Evolutionary conservation across 2,113 vertebrate species (phyloP).

Genomic region (Clinocottus analis): DNA sequence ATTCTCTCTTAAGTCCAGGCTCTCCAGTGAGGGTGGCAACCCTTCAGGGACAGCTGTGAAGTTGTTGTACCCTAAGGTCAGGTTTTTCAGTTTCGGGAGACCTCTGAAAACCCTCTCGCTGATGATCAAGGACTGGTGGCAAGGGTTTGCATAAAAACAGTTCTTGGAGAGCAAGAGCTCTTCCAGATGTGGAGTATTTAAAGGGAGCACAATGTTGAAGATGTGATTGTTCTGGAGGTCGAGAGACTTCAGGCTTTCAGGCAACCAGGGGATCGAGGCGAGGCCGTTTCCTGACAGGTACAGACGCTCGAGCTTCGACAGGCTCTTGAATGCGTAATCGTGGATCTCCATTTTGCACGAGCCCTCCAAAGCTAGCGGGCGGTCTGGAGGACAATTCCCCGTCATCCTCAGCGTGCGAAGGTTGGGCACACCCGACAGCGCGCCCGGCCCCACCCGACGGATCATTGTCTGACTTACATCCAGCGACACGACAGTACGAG

Average conservation of each 20-base stretch:
- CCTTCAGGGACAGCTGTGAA: slow-evolving; percentile 80
- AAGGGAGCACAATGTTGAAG: slow-evolving; percentile 59
- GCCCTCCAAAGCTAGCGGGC: slow-evolving; percentile 36
- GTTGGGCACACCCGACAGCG: slow-evolving; percentile 77
- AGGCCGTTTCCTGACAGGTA: slow-evolving; percentile 83
- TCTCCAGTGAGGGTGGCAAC: slow-evolving; percentile 80
- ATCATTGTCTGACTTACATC: slow-evolving; percentile 78
- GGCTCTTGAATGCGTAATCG: slow-evolving; percentile 65
- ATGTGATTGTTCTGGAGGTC: slow-evolving; percentile 80
- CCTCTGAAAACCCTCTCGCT: slow-evolving; percentile 65
- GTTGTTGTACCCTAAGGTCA: slow-evolving; percentile 86
- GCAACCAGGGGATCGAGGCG: slow-evolving; percentile 76
- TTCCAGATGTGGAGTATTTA: slow-evolving; percentile 71
- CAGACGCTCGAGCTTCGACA: slow-evolving; percentile 70
- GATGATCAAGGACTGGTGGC: slow-evolving; percentile 76
- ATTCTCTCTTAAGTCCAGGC: slow-evolving; percentile 82
- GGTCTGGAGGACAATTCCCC: slow-evolving; percentile 75
- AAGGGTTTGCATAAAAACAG: slow-evolving; percentile 84
- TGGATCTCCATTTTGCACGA: slow-evolving; percentile 76
- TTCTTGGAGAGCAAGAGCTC: slow-evolving; percentile 75
- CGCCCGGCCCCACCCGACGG: slow-evolving; percentile 34
- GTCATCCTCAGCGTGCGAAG: slow-evolving; percentile 74
- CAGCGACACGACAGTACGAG: slow-evolving; percentile 65
- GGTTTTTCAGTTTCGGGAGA: slow-evolving; percentile 71
- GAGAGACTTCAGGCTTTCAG: slow-evolving; percentile 70